Conservation (phyloP, 2,888 invertebrate species). For the Macrosiphum euphorbiae region DNA sequence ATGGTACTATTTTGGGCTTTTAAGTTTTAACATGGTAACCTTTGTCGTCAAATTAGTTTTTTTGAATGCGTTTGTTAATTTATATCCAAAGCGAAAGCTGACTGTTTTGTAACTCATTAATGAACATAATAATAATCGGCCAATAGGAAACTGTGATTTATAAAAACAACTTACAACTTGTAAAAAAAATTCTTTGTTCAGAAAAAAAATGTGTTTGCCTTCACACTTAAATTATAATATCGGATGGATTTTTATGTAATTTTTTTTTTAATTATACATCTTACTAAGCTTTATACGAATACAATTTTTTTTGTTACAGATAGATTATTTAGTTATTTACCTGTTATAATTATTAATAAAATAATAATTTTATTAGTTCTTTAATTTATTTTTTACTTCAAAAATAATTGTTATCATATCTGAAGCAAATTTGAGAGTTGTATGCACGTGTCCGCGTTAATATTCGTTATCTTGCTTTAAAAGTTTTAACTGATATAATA, state of each 20-base stretch:
- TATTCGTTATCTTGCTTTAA: constrained; percentile 30
- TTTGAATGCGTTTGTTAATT: neutral
- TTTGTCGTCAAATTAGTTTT: neutral
- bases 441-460: neutral
- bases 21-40: neutral
- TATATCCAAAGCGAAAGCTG: neutral
- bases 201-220: neutral
- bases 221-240: neutral
- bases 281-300: neutral
- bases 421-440: neutral
- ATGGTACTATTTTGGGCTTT: neutral
- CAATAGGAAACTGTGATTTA: neutral
- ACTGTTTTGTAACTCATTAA: neutral
- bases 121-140: neutral
- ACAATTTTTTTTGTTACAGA: neutral
- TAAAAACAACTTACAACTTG: neutral
- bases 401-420: constrained; percentile 30
- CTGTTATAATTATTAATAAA: neutral
- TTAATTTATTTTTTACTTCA: neutral
- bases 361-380: neutral
- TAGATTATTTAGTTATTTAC: neutral
- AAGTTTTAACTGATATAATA: constrained; percentile 30
- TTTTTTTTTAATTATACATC: neutral
- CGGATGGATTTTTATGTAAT: neutral
- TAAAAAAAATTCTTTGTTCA: neutral